Percentiles rank a stretch among this genome's conserved stretches.
Conservation (phyloP, 2,797 vertebrate genomes). For the Poliocrania exsul region DNA sequence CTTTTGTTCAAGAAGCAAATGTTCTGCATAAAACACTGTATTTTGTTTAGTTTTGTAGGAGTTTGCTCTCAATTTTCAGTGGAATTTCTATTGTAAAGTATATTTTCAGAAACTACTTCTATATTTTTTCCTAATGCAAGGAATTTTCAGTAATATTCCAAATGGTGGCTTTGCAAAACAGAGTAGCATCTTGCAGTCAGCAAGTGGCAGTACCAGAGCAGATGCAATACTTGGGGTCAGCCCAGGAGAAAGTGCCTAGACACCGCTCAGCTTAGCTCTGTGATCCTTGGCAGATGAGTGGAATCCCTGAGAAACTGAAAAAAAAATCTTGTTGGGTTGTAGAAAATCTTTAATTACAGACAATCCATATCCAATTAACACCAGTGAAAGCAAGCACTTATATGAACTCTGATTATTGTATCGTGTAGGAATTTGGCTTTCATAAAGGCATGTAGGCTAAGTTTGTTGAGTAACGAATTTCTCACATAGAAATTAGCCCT, state of each 20-base stretch:
- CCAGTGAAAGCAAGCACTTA: neutral
- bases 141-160: neutral
- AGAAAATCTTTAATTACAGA: neutral
- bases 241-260: neutral
- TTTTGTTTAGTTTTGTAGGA: neutral
- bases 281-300: neutral
- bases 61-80: neutral
- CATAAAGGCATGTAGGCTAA: neutral
- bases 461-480: neutral
- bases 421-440: neutral
- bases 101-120: neutral
- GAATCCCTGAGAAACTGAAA: neutral
- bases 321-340: neutral
- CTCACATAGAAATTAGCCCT: neutral
- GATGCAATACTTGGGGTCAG: neutral
- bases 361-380: neutral
- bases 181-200: neutral
- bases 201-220: neutral
- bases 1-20: neutral
- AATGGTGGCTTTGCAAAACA: neutral
- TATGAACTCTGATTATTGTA: neutral
- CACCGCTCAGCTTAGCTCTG: neutral
- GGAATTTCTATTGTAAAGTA: neutral
- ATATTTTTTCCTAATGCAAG: neutral
- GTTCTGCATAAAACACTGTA: neutral